A percentile compares a stretch with the other conserved stretches of the same genome.
Evolutionary conservation across 2,888 invertebrate genomes (phyloP).

Genomic region (Dasysyrphus albostriatus): DNA sequence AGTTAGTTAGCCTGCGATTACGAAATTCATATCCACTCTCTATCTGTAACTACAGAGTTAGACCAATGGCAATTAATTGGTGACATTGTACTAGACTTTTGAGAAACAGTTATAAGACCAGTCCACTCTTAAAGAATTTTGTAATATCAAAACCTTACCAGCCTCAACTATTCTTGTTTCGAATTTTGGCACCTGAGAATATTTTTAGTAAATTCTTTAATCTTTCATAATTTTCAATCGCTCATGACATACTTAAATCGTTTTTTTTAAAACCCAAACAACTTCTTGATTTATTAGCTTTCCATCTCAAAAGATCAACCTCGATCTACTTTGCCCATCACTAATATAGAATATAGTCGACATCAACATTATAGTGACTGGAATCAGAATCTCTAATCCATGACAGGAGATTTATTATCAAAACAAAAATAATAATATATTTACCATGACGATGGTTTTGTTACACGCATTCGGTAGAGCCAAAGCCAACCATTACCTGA

Average conservation of each 20-base stretch:
- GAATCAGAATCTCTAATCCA: conserved; percentile 49
- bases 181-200: no score
- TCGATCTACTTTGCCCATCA: conserved; percentile 55
- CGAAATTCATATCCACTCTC: no score
- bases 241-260: conserved; percentile 15
- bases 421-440: conserved; percentile 22
- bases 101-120: no score
- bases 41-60: no score
- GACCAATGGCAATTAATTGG: no score
- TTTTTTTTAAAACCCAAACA: background rate
- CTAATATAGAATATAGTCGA: conserved; percentile 14
- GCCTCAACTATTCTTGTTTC: no score
- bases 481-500: conserved; percentile 32
- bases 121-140: no score
- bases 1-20: no score
- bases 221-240: background rate
- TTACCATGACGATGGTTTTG: conserved; percentile 17
- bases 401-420: conserved; percentile 63
- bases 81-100: no score
- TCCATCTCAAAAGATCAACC: conserved; percentile 31
- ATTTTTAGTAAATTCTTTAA: background rate
- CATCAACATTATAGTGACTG: background rate
- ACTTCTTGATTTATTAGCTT: conserved; percentile 39
- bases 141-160: no score
- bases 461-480: conserved; percentile 8